Percentiles rank a stretch among this genome's conserved stretches.
phyloP scores from a whole-genome alignment of 2,888 invertebrate genomes.

The Diplolepis rosae region DNA sequence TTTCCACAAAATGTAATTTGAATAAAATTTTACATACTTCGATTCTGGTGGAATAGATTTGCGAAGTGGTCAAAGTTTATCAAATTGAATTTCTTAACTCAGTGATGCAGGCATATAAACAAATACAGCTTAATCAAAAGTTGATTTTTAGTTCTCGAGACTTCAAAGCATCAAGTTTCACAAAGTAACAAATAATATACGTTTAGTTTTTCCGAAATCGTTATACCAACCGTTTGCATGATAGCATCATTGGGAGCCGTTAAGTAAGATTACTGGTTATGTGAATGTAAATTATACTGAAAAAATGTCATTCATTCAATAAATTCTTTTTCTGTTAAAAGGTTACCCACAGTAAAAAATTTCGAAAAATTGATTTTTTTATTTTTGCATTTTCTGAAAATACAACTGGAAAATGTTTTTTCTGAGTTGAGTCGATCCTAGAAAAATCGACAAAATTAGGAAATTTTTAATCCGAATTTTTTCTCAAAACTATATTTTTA shows the following conservation, averaged over 20 bases:
- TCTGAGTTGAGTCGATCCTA: too few relatives aligned
- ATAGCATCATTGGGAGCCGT: slow-evolving; percentile 48
- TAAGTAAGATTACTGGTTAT: slow-evolving; percentile 52
- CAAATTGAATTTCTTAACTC: slow-evolving; percentile 37
- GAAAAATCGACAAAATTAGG: too few relatives aligned
- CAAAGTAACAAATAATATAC: slow-evolving; percentile 28
- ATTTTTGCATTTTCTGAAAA: too few relatives aligned
- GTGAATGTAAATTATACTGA: not conserved
- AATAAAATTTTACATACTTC: not conserved
- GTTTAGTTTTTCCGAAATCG: slow-evolving; percentile 46
- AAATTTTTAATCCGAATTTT: too few relatives aligned
- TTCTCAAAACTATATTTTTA: too few relatives aligned
- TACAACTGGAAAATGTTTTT: not conserved
- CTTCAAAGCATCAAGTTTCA: not conserved
- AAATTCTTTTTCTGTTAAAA: too few relatives aligned
- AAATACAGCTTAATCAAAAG: not conserved
- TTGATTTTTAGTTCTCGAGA: slow-evolving; percentile 25
- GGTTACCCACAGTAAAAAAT: not conserved
- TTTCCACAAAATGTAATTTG: too few relatives aligned
- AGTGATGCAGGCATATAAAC: slow-evolving; percentile 27
- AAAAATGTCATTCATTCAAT: not conserved
- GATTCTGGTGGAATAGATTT: not conserved
- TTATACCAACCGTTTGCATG: slow-evolving; percentile 48
- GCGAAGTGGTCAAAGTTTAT: slow-evolving; percentile 41
- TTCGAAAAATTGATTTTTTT: too few relatives aligned